phyloP scores from a whole-genome alignment of 1,140 invertebrate genomes.

The Brachystomella parvula region DNA sequence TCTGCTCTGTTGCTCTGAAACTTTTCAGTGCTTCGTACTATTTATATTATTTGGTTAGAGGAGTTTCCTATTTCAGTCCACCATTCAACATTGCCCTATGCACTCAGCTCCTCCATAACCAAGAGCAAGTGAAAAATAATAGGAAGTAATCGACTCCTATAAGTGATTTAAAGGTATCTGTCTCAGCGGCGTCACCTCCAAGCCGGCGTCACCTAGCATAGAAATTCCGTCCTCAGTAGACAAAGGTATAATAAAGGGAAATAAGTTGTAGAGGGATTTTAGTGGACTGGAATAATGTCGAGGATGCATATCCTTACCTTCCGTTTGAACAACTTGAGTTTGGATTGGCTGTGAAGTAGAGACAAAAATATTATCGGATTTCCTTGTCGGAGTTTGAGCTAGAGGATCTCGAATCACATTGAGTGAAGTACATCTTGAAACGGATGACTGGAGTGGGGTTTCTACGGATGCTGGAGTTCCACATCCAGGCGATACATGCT shows the following conservation, averaged over 20 bases:
- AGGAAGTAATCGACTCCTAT: too few species aligned
- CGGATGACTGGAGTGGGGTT: slow-evolving; percentile 66
- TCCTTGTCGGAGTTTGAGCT: slow-evolving; percentile 44
- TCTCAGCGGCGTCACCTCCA: too few species aligned
- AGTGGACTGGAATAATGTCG: not conserved
- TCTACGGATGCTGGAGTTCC: slow-evolving; percentile 72
- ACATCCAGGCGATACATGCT: slow-evolving; percentile 38
- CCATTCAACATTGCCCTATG: too few species aligned
- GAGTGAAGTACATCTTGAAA: slow-evolving; percentile 72
- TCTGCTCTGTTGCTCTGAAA: too few species aligned
- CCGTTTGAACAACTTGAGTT: not conserved
- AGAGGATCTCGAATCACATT: slow-evolving; percentile 68
- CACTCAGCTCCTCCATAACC: not conserved
- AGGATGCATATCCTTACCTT: not conserved
- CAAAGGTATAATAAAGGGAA: not conserved
- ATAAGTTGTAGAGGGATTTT: not conserved
- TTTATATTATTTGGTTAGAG: too few species aligned
- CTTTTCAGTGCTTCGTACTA: too few species aligned
- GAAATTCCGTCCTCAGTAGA: too few species aligned
- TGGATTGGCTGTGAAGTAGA: slow-evolving; percentile 4
- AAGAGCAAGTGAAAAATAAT: not conserved
- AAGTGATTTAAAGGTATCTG: too few species aligned
- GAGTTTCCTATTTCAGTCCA: too few species aligned
- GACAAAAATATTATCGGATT: slow-evolving; percentile 33
- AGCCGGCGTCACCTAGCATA: too few species aligned